These are phyloP conservation scores for Morone chrysops DNA, from an alignment of 2,113 vertebrate species.

Conservation along the genomic window DNA sequence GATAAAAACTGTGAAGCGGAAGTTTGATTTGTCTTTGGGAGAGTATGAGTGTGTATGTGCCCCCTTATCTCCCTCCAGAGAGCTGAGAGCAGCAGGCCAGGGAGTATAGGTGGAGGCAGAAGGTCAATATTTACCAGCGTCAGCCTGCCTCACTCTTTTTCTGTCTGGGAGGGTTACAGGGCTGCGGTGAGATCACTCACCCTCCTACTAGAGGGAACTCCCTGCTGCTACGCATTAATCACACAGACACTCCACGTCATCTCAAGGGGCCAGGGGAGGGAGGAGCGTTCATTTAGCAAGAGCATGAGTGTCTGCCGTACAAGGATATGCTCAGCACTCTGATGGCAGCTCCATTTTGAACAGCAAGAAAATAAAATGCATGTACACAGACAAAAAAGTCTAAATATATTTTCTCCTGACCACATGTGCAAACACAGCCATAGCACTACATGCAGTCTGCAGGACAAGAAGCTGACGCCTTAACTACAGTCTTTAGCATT, in stretches of 20 bases:
- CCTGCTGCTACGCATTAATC: constrained; percentile 76
- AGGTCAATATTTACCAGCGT: constrained; percentile 86
- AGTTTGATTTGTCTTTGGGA: constrained; percentile 33
- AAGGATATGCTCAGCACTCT: constrained; percentile 29
- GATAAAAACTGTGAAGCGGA: constrained; percentile 32
- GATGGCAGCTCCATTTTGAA: constrained; percentile 39
- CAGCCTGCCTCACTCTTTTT: constrained; percentile 23
- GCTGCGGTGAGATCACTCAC: constrained; percentile 44
- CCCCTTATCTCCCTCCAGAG: constrained; percentile 37
- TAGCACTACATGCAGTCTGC: not conserved
- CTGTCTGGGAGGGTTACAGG: constrained; percentile 32
- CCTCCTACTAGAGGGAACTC: constrained; percentile 83
- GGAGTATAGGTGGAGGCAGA: constrained; percentile 41
- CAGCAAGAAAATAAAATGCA: constrained; percentile 2
- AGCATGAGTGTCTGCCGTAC: not conserved
- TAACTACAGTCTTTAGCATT: not conserved
- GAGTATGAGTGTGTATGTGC: not conserved
- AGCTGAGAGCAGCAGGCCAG: constrained; percentile 29
- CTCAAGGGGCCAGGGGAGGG: not conserved
- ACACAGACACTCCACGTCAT: constrained; percentile 39
- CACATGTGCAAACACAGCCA: not conserved
- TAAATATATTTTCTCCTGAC: not conserved
- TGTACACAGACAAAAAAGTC: not conserved
- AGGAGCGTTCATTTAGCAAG: not conserved
- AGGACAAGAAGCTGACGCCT: not conserved